Conservation (phyloP, 2,797 vertebrate genomes). For the Pristis pectinata region DNA sequence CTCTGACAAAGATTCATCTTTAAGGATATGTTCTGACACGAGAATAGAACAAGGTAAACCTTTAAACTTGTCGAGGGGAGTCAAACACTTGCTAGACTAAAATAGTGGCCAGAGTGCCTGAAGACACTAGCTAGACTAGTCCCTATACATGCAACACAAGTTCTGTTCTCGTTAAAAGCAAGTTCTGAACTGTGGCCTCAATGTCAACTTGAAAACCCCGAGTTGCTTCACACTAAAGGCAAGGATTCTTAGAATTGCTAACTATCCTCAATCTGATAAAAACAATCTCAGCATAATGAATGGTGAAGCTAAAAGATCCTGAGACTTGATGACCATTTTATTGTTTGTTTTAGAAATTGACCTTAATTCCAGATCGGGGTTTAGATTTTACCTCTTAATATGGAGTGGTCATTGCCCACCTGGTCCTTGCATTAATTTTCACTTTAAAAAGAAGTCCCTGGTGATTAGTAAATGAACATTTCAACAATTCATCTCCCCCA, state of each 20-base stretch:
- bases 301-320: not conserved
- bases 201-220: not conserved
- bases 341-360: not conserved
- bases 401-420: not conserved
- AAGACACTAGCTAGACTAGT: not conserved
- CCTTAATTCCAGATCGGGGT: not conserved
- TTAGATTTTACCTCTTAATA: not conserved
- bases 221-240: constrained; percentile 13
- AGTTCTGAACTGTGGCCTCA: not conserved
- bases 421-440: not conserved
- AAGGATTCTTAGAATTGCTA: constrained; percentile 17
- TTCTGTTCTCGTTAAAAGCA: not conserved
- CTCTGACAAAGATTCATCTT: constrained; percentile 42
- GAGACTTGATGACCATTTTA: not conserved
- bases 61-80: constrained; percentile 23
- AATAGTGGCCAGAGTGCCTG: not conserved
- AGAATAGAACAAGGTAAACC: constrained; percentile 30
- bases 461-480: not conserved
- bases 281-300: not conserved
- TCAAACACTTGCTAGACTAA: constrained; percentile 14
- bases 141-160: not conserved
- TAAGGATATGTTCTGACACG: constrained; percentile 10
- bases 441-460: not conserved
- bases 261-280: not conserved
- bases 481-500: not conserved